Evolutionary conservation across 2,797 vertebrate genomes (phyloP).

Genomic region (Cyprinodon diabolis): DNA sequence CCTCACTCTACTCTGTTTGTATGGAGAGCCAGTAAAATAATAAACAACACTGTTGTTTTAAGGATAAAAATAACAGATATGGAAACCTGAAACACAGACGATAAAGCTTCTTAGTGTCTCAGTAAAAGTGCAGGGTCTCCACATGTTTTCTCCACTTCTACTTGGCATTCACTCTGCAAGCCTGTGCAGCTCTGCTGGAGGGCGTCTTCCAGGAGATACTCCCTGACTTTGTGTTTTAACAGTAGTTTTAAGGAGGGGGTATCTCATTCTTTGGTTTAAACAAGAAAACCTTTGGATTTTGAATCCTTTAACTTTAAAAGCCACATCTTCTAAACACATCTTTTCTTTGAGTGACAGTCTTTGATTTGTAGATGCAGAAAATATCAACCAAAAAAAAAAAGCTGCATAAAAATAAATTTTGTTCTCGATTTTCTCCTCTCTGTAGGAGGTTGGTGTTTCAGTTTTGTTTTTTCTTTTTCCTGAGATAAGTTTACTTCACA

Average conservation of each 20-base stretch:
- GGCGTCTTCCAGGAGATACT: conserved; percentile 9
- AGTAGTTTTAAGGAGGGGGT: neutral
- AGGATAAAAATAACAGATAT: neutral
- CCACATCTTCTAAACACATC: neutral
- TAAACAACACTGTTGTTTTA: neutral
- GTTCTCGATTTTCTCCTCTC: too few relatives aligned
- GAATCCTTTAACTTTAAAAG: neutral
- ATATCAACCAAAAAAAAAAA: neutral
- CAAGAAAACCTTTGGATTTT: neutral
- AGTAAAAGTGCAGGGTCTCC: neutral
- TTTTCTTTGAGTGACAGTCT: neutral
- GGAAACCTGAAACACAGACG: neutral
- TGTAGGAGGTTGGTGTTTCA: neutral
- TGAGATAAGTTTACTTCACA: neutral
- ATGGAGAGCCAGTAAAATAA: neutral
- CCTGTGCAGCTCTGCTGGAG: conserved; percentile 9
- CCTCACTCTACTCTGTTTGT: neutral
- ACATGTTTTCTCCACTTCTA: conserved; percentile 12
- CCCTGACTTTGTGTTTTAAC: conserved; percentile 2
- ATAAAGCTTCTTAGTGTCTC: neutral
- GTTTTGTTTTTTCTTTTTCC: neutral
- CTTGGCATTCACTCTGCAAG: conserved; percentile 9
- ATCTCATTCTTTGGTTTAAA: neutral
- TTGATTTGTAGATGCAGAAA: neutral
- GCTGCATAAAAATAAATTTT: neutral